Conservation (phyloP, 1,140 invertebrate genomes). For the Battus philenor region DNA sequence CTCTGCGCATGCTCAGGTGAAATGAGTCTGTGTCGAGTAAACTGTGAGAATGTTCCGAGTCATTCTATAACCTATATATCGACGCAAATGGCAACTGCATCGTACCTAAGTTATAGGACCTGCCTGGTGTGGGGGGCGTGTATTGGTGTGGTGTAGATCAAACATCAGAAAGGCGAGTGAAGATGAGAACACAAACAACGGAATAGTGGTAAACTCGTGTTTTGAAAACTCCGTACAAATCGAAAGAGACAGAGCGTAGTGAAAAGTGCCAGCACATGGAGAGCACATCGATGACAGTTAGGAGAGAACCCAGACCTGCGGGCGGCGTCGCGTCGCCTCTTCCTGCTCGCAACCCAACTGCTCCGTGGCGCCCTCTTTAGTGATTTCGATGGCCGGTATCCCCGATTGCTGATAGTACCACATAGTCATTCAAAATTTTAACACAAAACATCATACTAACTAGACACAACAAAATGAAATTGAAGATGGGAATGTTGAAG, state of each 20-base stretch:
- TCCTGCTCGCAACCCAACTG: constrained; percentile 75
- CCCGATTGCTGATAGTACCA: constrained; percentile 71
- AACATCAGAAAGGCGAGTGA: constrained; percentile 49
- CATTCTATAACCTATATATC: constrained; percentile 31
- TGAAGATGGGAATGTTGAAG: constrained; percentile 34
- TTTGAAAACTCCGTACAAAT: constrained; percentile 56
- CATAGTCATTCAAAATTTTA: constrained; percentile 64
- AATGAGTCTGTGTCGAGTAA: constrained; percentile 63
- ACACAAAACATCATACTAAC: constrained; percentile 40
- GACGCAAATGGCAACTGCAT: constrained; percentile 2
- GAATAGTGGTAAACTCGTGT: constrained; percentile 65
- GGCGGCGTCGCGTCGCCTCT: constrained; percentile 66
- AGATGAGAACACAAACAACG: constrained; percentile 66
- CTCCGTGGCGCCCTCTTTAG: constrained; percentile 83
- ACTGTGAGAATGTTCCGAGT: constrained; percentile 42
- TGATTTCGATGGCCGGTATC: constrained; percentile 87
- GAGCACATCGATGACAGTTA: constrained; percentile 71
- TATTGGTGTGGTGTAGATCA: constrained; percentile 46
- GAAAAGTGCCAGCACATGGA: constrained; percentile 68
- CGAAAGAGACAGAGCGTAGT: constrained; percentile 67
- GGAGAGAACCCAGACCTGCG: constrained; percentile 74
- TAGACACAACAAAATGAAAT: constrained; percentile 45
- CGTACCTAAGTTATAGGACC: constrained; percentile 19
- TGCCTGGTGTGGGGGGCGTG: constrained; percentile 40
- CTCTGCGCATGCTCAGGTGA: constrained; percentile 63